Base-by-base conservation (phyloP, 1,140 invertebrate species). In the Drosophila miranda region DNA sequence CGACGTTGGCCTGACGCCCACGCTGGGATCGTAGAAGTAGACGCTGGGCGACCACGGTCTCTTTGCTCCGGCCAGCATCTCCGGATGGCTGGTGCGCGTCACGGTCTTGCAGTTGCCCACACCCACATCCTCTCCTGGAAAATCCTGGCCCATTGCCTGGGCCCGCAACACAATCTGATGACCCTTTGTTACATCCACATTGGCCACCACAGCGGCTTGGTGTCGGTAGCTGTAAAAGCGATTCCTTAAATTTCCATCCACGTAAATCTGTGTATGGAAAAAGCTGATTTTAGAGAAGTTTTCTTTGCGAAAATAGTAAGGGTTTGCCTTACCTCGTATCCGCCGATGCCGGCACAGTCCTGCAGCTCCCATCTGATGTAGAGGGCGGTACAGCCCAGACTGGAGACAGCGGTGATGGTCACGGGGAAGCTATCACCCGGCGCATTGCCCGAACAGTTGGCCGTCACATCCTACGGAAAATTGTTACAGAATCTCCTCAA, bases 201-300 rank as follows among this genome's bases (percentile, higher is more conserved):
- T 76, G 51, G 68, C 73, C 9, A 89, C 52, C 19, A 90, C 89
- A n/a, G 59, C 89, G n/a, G 89, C 77, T 30, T 82, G 62, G 43
- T 90, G 89, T 6, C 69, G 64, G 38, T 51, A 77, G 43, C 81
- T 76, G 55, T 72, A 86, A 26, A 86, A 86, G 43, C 89, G 81
- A 60, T 89, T 90, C 0, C 77, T 89, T 48, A 89, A 67, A 58
- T 89, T 73, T 9, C 89, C 89, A 67, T 90, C 89, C 30, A 90
- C 75, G 61, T 88, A 90, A 42, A 90, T 89, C 89, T 90, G 34
- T 0, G 2, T 43, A 2, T 3, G 13, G 16, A 1, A 6, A n/a
- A 8, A 49, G 23, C n/a, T 52, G 1, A 14, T 21, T 13, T 41
- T 58, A 11, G 6, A 11, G 2, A 14, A 0, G 19, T 41, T 2